These are phyloP conservation scores for Thelaira solivaga DNA, from an alignment of 2,888 invertebrate genomes.

Conservation along the genomic window DNA sequence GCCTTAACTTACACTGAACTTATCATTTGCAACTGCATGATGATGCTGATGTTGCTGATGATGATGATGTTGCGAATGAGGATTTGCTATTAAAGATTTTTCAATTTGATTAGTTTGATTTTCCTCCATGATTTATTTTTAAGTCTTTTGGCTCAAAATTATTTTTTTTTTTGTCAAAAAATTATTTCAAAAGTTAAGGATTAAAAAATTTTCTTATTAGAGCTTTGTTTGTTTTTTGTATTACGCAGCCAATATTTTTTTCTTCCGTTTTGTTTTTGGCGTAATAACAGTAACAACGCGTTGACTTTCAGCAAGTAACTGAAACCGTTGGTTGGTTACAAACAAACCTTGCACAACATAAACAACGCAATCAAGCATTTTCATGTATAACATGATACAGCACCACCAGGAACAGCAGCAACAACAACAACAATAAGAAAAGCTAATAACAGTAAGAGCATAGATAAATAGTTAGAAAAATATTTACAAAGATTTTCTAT, in stretches of 20 bases:
- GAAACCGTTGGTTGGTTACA: conserved; percentile 50
- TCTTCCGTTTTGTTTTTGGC: not conserved
- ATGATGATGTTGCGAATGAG: conserved; percentile 7
- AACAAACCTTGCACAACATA: conserved; percentile 41
- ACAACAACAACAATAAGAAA: conserved; percentile 1
- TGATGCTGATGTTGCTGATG: conserved; percentile 5
- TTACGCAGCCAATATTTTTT: not conserved
- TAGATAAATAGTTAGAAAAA: conserved; percentile 1
- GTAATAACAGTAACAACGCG: conserved; percentile 24
- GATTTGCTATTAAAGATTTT: conserved; percentile 35
- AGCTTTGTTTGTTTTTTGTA: not conserved
- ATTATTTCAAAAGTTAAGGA: not conserved
- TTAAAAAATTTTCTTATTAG: not conserved
- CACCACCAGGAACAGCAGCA: too few relatives aligned
- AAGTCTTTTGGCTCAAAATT: not conserved
- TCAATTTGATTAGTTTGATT: conserved; percentile 27
- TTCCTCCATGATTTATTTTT: conserved; percentile 42
- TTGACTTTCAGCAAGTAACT: conserved; percentile 54
- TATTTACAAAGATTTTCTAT: too few relatives aligned
- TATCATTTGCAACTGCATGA: conserved; percentile 50
- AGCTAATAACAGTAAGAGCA: conserved; percentile 31
- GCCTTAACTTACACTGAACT: conserved; percentile 65
- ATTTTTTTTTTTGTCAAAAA: not conserved
- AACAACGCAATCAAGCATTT: conserved; percentile 26
- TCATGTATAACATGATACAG: conserved; percentile 8